Conservation (phyloP, 2,888 invertebrate species). For the Drosophila histrio region DNA sequence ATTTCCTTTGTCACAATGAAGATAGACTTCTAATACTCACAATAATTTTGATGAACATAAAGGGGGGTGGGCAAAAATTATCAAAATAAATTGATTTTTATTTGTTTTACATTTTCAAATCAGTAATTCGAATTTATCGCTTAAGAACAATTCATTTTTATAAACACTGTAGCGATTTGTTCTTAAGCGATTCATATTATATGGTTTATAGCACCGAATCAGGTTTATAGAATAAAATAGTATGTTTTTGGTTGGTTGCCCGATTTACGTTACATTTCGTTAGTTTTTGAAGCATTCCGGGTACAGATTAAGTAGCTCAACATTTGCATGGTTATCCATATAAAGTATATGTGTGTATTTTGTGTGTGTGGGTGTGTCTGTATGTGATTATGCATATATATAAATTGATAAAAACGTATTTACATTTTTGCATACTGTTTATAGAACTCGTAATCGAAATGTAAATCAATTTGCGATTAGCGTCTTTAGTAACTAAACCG, state of each 20-base stretch:
- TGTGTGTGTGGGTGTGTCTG: conserved; percentile 33
- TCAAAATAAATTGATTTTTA: conserved; percentile 35
- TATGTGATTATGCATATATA: conserved; percentile 9
- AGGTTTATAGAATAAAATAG: conserved; percentile 30
- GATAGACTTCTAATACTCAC: conserved; percentile 21
- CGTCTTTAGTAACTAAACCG: conserved; percentile 63
- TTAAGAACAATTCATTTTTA: conserved; percentile 18
- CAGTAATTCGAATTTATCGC: conserved; percentile 36
- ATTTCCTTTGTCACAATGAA: conserved; percentile 21
- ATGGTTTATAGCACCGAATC: conserved; percentile 58
- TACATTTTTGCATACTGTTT: conserved; percentile 39
- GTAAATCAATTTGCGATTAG: conserved; percentile 53
- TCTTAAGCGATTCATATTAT: conserved; percentile 25
- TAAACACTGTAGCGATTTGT: conserved; percentile 12
- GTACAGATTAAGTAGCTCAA: conserved; percentile 69
- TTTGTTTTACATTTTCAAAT: conserved; percentile 2
- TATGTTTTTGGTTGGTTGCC: conserved; percentile 22
- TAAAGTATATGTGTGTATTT: conserved; percentile 37
- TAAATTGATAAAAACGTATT: conserved; percentile 31
- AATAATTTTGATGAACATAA: conserved; percentile 7
- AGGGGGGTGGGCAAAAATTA: conserved; percentile 3
- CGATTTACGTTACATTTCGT: conserved; percentile 21
- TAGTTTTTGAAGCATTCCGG: conserved; percentile 32
- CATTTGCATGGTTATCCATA: conserved; percentile 53
- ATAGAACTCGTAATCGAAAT: conserved; percentile 40